Conservation (phyloP, 2,888 invertebrate species). For the Dusona sp. region DNA sequence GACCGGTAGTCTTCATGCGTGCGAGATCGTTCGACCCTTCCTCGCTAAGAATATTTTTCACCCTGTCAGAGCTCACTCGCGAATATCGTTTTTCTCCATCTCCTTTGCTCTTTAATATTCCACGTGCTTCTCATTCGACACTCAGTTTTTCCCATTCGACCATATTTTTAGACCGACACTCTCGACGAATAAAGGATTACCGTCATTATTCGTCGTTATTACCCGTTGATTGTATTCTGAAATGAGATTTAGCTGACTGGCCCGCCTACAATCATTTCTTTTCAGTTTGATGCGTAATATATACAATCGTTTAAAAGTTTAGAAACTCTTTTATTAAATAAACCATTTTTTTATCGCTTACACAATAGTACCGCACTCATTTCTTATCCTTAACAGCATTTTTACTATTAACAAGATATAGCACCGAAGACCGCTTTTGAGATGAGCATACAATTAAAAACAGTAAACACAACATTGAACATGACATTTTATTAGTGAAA, state of each 20-base stretch:
- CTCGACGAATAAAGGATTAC: constrained; percentile 74
- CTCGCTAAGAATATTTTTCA: constrained; percentile 76
- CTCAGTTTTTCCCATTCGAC: constrained; percentile 22
- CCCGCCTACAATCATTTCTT: constrained; percentile 31
- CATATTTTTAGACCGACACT: constrained; percentile 41
- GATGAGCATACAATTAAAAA: not conserved
- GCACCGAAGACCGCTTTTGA: not conserved
- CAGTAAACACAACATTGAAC: not conserved
- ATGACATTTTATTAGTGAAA: not conserved
- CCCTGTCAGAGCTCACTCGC: constrained; percentile 76
- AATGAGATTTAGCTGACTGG: constrained; percentile 55
- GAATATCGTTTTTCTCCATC: constrained; percentile 62
- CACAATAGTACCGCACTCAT: not conserved
- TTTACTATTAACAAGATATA: not conserved
- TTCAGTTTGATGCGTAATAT: not conserved
- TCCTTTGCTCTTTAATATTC: constrained; percentile 51
- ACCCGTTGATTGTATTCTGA: constrained; percentile 77
- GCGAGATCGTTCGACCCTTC: constrained; percentile 74
- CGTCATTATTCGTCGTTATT: constrained; percentile 79
- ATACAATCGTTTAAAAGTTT: not conserved
- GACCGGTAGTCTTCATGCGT: constrained; percentile 73
- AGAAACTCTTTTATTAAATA: not conserved
- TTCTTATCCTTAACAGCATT: not conserved
- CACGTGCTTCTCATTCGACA: constrained; percentile 8
- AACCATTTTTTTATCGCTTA: not conserved